phyloP scores from a whole-genome alignment of 1,140 invertebrate species.

The Harpegnathos saltator region DNA sequence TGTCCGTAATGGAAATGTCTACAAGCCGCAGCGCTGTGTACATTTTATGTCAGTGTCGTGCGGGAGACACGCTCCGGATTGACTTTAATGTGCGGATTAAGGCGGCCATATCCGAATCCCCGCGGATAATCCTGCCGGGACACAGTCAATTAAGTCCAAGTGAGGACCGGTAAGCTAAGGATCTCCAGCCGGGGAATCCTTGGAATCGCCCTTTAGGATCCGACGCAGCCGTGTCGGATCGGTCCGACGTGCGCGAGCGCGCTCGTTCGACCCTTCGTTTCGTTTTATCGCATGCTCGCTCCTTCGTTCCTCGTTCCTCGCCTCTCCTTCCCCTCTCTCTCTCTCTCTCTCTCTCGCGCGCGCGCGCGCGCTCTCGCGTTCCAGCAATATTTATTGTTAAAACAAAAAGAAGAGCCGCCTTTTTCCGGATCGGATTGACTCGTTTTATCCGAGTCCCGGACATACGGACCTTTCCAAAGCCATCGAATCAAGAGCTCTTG shows the following conservation, averaged over 20 bases:
- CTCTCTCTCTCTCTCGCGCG: too few relatives aligned
- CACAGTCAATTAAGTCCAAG: conserved; percentile 68
- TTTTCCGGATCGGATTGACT: conserved; percentile 40
- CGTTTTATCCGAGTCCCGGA: conserved; percentile 13
- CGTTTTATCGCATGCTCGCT: neutral
- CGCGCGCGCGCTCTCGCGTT: too few relatives aligned
- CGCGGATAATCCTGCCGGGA: conserved; percentile 59
- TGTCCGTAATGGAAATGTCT: conserved; percentile 49
- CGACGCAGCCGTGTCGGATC: too few relatives aligned
- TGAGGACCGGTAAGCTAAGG: conserved; percentile 24
- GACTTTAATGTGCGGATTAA: conserved; percentile 65
- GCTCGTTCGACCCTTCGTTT: neutral
- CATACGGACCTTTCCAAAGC: conserved; percentile 37
- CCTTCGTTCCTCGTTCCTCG: neutral
- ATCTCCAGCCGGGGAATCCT: conserved; percentile 55
- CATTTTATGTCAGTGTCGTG: conserved; percentile 28
- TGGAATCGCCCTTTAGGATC: conserved; percentile 36
- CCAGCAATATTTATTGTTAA: conserved; percentile 41
- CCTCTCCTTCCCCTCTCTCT: neutral
- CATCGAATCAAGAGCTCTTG: conserved; percentile 31
- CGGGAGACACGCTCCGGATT: conserved; percentile 53
- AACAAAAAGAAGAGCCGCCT: conserved; percentile 38
- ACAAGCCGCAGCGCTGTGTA: conserved; percentile 23
- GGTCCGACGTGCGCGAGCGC: too few relatives aligned
- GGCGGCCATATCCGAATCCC: conserved; percentile 50